These are phyloP conservation scores for Apamea monoglypha DNA, from an alignment of 2,888 invertebrate genomes.

Conservation along the genomic window DNA sequence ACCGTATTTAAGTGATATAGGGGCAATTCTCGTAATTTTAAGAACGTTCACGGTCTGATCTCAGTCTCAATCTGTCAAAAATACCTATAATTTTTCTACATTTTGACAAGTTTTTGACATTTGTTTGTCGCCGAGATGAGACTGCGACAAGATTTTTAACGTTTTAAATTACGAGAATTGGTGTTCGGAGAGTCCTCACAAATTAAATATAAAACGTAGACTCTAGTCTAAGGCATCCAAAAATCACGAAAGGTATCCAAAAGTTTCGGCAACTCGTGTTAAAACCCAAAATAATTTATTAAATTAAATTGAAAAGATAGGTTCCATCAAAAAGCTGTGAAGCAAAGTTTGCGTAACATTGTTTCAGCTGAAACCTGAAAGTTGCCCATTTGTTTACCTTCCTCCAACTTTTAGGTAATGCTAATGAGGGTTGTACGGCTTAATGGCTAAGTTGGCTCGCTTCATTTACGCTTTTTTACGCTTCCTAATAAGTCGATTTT, in stretches of 20 bases:
- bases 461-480: slow-evolving; percentile 46
- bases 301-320: slow-evolving; percentile 64
- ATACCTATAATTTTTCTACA: too few species aligned
- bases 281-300: slow-evolving; percentile 58
- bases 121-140: too few species aligned
- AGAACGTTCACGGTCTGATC: too few species aligned
- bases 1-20: too few species aligned
- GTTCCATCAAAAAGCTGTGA: slow-evolving; percentile 53
- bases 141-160: too few species aligned
- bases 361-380: slow-evolving; percentile 62
- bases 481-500: slow-evolving; percentile 21
- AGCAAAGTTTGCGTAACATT: slow-evolving; percentile 56
- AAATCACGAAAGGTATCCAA: slow-evolving; percentile 42
- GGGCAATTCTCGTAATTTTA: too few species aligned
- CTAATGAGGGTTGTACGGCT: slow-evolving; percentile 61
- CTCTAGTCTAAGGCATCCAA: background rate
- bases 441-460: slow-evolving; percentile 62
- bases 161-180: too few species aligned
- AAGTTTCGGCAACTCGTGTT: slow-evolving; percentile 46
- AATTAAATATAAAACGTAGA: slow-evolving; percentile 23
- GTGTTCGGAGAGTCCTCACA: too few species aligned
- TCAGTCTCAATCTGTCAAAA: too few species aligned
- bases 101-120: too few species aligned
- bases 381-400: slow-evolving; percentile 64
- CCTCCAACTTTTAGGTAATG: slow-evolving; percentile 62